Evolutionary conservation across 2,888 invertebrate genomes (phyloP).

Genomic region (Cetonia aurata): DNA sequence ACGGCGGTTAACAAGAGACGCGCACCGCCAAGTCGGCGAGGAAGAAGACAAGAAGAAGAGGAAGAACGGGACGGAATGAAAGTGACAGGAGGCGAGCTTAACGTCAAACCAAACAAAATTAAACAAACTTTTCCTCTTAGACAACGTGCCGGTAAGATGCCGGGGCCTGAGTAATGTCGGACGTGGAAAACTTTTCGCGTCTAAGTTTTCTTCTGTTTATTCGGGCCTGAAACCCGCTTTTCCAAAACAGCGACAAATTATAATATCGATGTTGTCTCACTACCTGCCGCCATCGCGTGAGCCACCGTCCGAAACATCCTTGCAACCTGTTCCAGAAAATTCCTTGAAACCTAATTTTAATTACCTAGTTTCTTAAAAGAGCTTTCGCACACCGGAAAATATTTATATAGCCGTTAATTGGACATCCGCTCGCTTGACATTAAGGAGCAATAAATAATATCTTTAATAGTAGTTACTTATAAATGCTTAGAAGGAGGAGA

Average conservation of each 20-base stretch:
- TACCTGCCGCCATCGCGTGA: conserved; percentile 39
- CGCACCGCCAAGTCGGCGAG: conserved; percentile 52
- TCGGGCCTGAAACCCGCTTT: conserved; percentile 62
- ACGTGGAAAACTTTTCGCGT: conserved; percentile 64
- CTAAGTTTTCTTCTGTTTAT: conserved; percentile 66
- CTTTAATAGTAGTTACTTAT: too few species aligned
- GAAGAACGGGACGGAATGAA: conserved; percentile 62
- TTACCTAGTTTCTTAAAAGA: too few species aligned
- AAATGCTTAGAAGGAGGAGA: too few species aligned
- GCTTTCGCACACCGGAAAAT: too few species aligned
- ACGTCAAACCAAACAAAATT: conserved; percentile 69
- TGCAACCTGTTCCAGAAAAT: background rate
- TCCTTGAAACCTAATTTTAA: too few species aligned
- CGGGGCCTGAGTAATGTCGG: conserved; percentile 53
- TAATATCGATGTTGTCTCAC: conserved; percentile 63
- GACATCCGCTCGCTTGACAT: too few species aligned
- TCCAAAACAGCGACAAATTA: conserved; percentile 66
- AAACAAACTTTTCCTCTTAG: conserved; percentile 68
- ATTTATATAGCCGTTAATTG: too few species aligned
- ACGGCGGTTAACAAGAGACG: conserved; percentile 63
- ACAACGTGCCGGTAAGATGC: conserved; percentile 63
- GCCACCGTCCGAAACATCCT: conserved; percentile 2
- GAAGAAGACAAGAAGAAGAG: conserved; percentile 46
- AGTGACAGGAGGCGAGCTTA: conserved; percentile 67
- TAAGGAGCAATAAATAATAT: too few species aligned